A percentile compares a stretch with the other conserved stretches of the same genome.
phyloP scores from a whole-genome alignment of 2,113 vertebrate species.

The Chauna torquata region DNA sequence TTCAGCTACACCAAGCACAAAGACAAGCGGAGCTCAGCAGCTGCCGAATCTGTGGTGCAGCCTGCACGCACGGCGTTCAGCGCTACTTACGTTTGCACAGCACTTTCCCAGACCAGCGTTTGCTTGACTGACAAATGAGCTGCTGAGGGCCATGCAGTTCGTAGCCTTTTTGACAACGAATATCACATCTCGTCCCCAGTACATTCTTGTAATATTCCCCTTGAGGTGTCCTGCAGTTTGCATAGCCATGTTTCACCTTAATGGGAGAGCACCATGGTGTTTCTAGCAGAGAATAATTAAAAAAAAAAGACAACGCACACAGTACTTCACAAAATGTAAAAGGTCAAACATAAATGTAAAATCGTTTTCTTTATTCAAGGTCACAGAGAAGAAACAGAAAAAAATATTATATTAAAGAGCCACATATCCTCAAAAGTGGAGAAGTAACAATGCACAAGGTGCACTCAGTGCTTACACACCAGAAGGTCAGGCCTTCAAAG shows the following conservation, averaged over 20 bases:
- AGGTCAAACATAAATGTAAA: neutral
- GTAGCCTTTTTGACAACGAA: slow-evolving; percentile 91
- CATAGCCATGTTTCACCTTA: slow-evolving; percentile 93
- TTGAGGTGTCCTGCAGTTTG: slow-evolving; percentile 87
- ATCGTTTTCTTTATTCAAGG: neutral
- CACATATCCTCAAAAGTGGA: neutral
- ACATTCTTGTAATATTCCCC: slow-evolving; percentile 89
- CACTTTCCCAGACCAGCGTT: slow-evolving; percentile 93
- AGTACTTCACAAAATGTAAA: neutral
- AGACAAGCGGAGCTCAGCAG: neutral
- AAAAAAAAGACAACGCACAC: neutral
- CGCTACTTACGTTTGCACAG: slow-evolving; percentile 90
- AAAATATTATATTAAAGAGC: neutral
- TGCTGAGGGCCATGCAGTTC: slow-evolving; percentile 86
- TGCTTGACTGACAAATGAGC: slow-evolving; percentile 91
- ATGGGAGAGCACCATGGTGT: slow-evolving; percentile 94
- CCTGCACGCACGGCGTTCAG: accelerated
- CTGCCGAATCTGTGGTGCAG: neutral
- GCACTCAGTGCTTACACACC: neutral
- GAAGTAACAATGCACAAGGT: neutral
- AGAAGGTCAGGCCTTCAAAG: neutral
- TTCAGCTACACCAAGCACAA: neutral
- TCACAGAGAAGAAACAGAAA: neutral
- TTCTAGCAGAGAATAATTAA: slow-evolving; percentile 75
- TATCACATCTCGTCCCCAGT: slow-evolving; percentile 90